A percentile compares a stretch with the other conserved stretches of the same genome.
phyloP scores from a whole-genome alignment of 1,140 invertebrate species.

The Cotesia vestalis region DNA sequence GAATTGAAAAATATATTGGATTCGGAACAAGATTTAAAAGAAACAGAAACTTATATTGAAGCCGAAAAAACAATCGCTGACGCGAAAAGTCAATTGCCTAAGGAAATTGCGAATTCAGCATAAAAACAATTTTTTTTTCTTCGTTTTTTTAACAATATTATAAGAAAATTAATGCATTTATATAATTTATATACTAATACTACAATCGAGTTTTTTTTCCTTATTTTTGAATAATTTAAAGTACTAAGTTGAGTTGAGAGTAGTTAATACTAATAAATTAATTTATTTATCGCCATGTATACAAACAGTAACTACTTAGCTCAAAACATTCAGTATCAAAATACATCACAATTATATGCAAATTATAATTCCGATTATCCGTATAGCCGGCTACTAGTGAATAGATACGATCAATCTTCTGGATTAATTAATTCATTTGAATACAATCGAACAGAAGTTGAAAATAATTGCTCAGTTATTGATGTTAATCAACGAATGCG shows the following conservation, averaged over 20 bases:
- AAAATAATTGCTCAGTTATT: neutral
- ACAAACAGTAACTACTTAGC: constrained; percentile 13
- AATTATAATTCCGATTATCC: neutral
- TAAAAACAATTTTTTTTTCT: neutral
- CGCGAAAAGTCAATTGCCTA: constrained; percentile 72
- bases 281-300: constrained; percentile 27
- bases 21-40: constrained; percentile 79
- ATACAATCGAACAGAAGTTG: neutral
- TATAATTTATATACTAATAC: constrained; percentile 6
- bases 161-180: constrained; percentile 2
- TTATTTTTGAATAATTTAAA: neutral
- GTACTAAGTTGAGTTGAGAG: constrained; percentile 6
- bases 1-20: constrained; percentile 80
- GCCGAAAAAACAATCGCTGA: constrained; percentile 77
- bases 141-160: constrained; percentile 4
- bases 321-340: constrained; percentile 12
- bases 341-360: constrained; percentile 2
- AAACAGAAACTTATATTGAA: constrained; percentile 75
- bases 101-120: constrained; percentile 45
- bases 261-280: neutral
- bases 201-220: constrained; percentile 13
- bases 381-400: too few species aligned
- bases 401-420: too few species aligned
- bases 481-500: constrained; percentile 40
- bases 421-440: too few species aligned